Base-by-base conservation (phyloP, 2,888 invertebrate species). In the Fabriciana adippe region DNA sequence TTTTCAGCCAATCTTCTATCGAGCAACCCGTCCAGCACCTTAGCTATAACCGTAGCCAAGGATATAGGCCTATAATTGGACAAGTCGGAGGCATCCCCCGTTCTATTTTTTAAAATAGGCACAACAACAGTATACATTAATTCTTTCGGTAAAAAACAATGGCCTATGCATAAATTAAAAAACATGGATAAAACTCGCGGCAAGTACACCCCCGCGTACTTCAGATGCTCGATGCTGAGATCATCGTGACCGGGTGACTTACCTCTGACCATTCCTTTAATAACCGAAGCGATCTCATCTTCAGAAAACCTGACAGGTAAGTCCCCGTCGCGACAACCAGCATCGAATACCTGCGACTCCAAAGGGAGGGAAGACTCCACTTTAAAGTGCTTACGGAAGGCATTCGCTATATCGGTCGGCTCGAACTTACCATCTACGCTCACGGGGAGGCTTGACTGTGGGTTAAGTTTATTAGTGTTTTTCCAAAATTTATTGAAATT, bases 1-100 rank as follows among this genome's bases (percentile, higher is more conserved):
- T 15, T n/a, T 60, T 60, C 26, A 15, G 8, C 18, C n/a, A 60
- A 45, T 13, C 2, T 15, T 18, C 14, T 50, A 50, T 50, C 50
- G 31, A 74, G 66, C 67, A 75, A 13, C 50, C 73, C 59, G 55
- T 74, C 74, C 48, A 73, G 41, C 54, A 71, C 69, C 57, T 73
- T 75, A 15, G 73, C 73, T 6, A 72, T 62, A 16, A 50, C 16
- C n/a, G 5, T 67, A 67, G 26, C 61, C 14, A 62, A 16, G 3
- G 50, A 60, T 31, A 70, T 63, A 8, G 67, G 54, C 14, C 67
- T 21, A 48, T 71, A 66, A 51, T 72, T 67, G 4, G 55, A 48
- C 21, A 18, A 21, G 31, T 64, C 56, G 6, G 56, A 35, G 41
- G 18, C 41, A 18, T 56, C 53, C 1, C 59, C 65, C 8, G 65